phyloP scores from a whole-genome alignment of 2,888 invertebrate genomes.

The Andrena chrysosceles region DNA sequence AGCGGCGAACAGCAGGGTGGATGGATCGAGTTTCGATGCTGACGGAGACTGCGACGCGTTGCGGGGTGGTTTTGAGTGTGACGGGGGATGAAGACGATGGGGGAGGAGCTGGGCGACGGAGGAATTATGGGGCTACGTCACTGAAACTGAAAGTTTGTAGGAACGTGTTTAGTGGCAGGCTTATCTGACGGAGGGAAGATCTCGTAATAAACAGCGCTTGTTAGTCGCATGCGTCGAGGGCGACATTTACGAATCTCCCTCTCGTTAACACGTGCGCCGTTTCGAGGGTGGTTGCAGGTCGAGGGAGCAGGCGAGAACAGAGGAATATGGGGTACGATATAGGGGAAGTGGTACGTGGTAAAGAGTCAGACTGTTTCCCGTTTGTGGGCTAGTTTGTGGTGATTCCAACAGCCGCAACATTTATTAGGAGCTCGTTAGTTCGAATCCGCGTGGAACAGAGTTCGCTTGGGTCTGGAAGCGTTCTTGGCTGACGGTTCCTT shows the following conservation, averaged over 20 bases:
- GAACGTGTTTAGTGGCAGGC: too few species aligned
- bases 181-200: too few species aligned
- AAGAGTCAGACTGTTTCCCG: constrained; percentile 73
- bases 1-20: background rate
- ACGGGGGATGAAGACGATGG: too few species aligned
- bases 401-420: constrained; percentile 73
- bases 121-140: too few species aligned
- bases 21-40: too few species aligned
- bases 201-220: background rate
- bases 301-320: background rate
- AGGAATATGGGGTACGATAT: constrained; percentile 14
- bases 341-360: constrained; percentile 7
- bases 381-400: constrained; percentile 79
- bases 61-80: too few species aligned
- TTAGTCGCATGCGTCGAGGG: background rate
- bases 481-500: constrained; percentile 16
- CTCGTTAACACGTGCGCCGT: constrained; percentile 34
- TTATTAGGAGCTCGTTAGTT: constrained; percentile 73
- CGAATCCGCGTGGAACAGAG: constrained; percentile 22
- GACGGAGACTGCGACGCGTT: too few species aligned
- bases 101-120: too few species aligned
- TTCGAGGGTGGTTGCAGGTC: too few species aligned
- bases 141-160: too few species aligned
- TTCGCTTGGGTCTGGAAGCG: too few species aligned
- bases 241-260: background rate